Evolutionary conservation across 2,797 vertebrate species (phyloP).

Genomic region (Bradypodion ventrale): DNA sequence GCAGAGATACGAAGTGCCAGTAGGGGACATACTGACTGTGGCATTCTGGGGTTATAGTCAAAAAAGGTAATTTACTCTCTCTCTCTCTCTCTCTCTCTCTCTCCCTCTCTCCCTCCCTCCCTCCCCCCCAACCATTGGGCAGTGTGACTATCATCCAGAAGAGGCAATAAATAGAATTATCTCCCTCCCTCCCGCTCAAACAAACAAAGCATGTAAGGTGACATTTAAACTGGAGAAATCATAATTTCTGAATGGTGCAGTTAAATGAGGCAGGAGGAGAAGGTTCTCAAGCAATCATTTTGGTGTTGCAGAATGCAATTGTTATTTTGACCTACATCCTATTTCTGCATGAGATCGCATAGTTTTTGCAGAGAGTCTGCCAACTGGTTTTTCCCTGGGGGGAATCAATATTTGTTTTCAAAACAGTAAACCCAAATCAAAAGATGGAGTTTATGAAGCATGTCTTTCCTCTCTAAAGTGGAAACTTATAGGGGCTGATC

Average conservation of each 20-base stretch:
- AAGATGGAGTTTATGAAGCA: not conserved
- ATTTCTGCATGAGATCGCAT: not conserved
- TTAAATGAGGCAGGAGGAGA: not conserved
- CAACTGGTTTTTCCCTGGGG: not conserved
- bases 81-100: no score
- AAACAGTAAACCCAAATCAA: not conserved
- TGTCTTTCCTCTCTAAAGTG: not conserved
- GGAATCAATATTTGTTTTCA: not conserved
- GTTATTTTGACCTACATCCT: not conserved
- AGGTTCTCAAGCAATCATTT: not conserved
- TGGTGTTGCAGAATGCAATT: not conserved
- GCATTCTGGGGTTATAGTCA: no score
- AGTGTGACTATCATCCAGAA: not conserved
- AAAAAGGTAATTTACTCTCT: no score
- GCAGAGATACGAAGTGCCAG: no score
- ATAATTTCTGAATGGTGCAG: not conserved
- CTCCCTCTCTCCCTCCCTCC: no score
- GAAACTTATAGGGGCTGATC: not conserved
- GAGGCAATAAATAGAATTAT: not conserved
- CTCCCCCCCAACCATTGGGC: no score
- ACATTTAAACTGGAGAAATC: not conserved
- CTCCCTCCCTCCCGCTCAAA: no score
- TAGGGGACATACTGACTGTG: no score
- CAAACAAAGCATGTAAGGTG: not conserved
- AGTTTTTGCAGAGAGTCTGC: not conserved